phyloP scores from a whole-genome alignment of 2,797 vertebrate species.

The Gymnothorax javanicus region DNA sequence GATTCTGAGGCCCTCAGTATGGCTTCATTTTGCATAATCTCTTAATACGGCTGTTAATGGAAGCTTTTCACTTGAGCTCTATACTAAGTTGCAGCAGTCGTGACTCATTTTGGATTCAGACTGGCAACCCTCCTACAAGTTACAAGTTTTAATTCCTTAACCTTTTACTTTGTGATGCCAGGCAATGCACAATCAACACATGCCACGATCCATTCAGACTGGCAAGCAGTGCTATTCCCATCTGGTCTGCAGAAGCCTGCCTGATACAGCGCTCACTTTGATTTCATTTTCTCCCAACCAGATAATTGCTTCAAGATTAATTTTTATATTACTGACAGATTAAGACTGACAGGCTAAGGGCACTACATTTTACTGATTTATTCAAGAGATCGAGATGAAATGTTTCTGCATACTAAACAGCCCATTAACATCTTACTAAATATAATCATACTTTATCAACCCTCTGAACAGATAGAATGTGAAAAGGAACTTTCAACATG shows the following conservation, averaged over 20 bases:
- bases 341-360: slow-evolving; percentile 14
- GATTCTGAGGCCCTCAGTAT: not conserved
- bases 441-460: slow-evolving; percentile 16
- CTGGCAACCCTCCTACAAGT: not conserved
- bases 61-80: not conserved
- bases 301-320: slow-evolving; percentile 13
- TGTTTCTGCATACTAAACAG: slow-evolving; percentile 27
- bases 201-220: not conserved
- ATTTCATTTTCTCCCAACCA: slow-evolving; percentile 11
- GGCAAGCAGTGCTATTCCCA: not conserved
- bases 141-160: not conserved
- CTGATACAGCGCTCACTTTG: not conserved
- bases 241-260: not conserved
- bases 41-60: not conserved
- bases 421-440: slow-evolving; percentile 23
- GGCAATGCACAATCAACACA: not conserved
- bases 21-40: not conserved
- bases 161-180: not conserved
- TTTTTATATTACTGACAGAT: slow-evolving; percentile 11
- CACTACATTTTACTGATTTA: slow-evolving; percentile 13
- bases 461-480: not conserved
- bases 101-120: not conserved
- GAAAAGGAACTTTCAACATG: not conserved
- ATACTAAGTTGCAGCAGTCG: not conserved
- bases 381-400: slow-evolving; percentile 28